Evolutionary conservation across 2,888 invertebrate genomes (phyloP), one percentile per base, ranked within the genome.

Genomic region (Coleophora flavipennella): DNA sequence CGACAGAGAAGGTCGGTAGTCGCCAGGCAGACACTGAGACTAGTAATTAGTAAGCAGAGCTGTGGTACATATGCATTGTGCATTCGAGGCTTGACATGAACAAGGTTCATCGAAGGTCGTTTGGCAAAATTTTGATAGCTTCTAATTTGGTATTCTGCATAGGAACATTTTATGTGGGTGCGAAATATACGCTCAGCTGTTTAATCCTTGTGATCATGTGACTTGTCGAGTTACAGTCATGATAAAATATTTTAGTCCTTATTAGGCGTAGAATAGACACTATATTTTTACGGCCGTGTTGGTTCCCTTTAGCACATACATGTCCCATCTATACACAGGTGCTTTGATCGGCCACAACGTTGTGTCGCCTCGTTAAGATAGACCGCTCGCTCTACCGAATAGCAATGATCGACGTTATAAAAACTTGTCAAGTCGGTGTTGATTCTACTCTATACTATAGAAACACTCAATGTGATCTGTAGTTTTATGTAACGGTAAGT

Each of bases 31-130:
- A 46, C 46, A 45, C 45, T 49, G 45, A 48, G 44, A 44, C 44
- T 9, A 41, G 55, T 55, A 57, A 67, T 68, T 67, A 67, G 64
- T 65, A 64, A 62, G 55, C 60, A 51, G 49, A 42, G 48, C 48
- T 49, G 47, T 48, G 40, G 45, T 45, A 48, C 39, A 45, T 49
- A 45, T 1, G 29, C 26, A 14, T 29, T 10, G 29, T 29, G 29
- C 10, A 29, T 6, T 20, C 6, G 20, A 20, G 20, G 20, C 20
- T 20, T 29, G 11, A 9, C 11, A 11, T 29, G 45, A 50, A 49
- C 65, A 53, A 62, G 57, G 59, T 52, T 48, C 38, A 35, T 39
- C 49, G 55, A 67, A 68, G 68, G 72, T 55, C 53, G 51, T 33
- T 48, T 51, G 45, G 45, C 49, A 53, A 48, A 67, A 57, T 57